These are phyloP conservation scores for Halcyon badia DNA, from an alignment of 2,797 vertebrate genomes.

Conservation along the genomic window DNA sequence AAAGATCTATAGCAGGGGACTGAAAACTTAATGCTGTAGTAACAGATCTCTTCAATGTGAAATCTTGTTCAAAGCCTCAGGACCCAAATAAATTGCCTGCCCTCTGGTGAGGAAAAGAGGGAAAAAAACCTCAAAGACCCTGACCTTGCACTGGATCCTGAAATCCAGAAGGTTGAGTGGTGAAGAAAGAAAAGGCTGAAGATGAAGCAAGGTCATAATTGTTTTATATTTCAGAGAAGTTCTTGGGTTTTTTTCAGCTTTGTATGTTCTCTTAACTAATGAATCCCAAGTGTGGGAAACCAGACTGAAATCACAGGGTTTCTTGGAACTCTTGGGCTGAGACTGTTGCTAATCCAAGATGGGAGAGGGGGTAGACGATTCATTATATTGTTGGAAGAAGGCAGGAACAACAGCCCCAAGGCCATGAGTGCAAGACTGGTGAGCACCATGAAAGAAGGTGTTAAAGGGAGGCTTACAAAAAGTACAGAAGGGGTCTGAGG, in stretches of 20 bases:
- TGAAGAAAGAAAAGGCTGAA: neutral
- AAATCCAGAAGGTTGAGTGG: neutral
- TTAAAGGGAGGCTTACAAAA: neutral
- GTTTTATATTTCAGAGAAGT: neutral
- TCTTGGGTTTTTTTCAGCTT: neutral
- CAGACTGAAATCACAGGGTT: neutral
- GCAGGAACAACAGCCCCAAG: neutral
- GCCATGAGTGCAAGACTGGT: neutral
- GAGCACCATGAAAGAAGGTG: neutral
- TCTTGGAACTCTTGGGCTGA: neutral
- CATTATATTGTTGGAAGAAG: neutral
- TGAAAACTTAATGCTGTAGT: neutral
- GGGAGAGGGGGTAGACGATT: neutral
- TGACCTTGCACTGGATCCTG: neutral
- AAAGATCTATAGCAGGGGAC: neutral
- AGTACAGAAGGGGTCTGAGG: neutral
- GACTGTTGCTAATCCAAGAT: neutral
- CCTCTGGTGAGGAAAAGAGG: neutral
- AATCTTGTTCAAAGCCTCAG: neutral
- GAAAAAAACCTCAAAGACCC: neutral
- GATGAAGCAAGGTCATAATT: neutral
- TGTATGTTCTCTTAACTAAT: neutral
- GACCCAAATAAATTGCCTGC: conserved; percentile 5
- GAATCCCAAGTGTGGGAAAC: neutral
- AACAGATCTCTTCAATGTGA: neutral